Evolutionary conservation across 2,113 vertebrate species (phyloP).

Genomic region (Oreamnos americanus): DNA sequence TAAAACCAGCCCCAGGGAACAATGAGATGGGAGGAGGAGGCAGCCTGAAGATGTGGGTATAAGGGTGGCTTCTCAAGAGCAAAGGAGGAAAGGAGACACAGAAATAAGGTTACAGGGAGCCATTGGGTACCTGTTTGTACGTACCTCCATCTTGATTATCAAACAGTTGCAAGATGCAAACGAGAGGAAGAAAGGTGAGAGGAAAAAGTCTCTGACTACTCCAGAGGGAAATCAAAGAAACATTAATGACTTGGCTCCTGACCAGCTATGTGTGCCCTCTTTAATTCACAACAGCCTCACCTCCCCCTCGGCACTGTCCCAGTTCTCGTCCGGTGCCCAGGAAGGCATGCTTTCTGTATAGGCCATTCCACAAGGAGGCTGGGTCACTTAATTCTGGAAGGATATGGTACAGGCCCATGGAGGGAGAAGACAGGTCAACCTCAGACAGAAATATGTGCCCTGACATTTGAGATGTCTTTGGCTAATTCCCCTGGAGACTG

Average conservation of each 20-base stretch:
- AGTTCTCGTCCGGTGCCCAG: background rate
- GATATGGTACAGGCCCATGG: conserved; percentile 38
- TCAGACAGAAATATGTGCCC: conserved; percentile 27
- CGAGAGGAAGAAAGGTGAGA: background rate
- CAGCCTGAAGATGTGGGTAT: background rate
- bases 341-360: background rate
- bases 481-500: conserved; percentile 33
- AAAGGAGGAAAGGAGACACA: background rate
- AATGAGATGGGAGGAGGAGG: background rate
- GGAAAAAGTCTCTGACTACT: background rate
- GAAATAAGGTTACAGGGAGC: background rate
- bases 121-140: background rate
- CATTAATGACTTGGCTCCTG: background rate
- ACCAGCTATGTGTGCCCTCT: background rate
- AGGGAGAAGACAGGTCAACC: background rate
- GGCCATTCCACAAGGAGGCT: conserved; percentile 24
- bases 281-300: background rate
- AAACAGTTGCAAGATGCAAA: background rate
- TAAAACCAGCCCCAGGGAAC: background rate
- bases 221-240: background rate
- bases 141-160: fast-evolving
- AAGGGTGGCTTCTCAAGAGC: background rate
- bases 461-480: conserved; percentile 24
- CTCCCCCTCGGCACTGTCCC: background rate
- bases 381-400: conserved; percentile 39